phyloP scores from a whole-genome alignment of 1,140 invertebrate species.

The Chlorops oryzae region DNA sequence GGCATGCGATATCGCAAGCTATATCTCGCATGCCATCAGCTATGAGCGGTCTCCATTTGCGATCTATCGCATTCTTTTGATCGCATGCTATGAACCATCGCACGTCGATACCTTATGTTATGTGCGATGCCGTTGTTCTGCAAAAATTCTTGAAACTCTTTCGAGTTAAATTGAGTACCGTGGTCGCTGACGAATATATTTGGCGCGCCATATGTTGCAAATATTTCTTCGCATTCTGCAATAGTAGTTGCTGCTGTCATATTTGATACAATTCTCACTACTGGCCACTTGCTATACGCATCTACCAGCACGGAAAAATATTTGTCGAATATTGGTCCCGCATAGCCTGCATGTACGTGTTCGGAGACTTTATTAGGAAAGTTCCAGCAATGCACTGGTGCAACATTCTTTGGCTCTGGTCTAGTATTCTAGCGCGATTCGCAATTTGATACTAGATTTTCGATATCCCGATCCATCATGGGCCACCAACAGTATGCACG shows the following conservation, averaged over 20 bases:
- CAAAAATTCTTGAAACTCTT: neutral
- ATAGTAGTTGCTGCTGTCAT: conserved; percentile 1
- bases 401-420: conserved; percentile 28
- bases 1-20: too few species aligned
- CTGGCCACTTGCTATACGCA: too few species aligned
- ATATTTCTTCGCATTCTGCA: neutral
- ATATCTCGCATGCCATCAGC: too few species aligned
- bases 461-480: conserved; percentile 43
- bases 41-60: too few species aligned
- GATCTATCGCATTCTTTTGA: too few species aligned
- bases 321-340: conserved; percentile 2
- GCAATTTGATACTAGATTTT: conserved; percentile 18
- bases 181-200: neutral
- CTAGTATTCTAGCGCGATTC: conserved; percentile 13
- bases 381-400: neutral
- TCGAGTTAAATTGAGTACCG: neutral
- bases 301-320: too few species aligned
- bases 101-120: too few species aligned
- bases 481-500: conserved; percentile 42
- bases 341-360: conserved; percentile 1
- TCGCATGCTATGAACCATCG: too few species aligned
- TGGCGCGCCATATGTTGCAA: neutral
- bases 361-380: neutral
- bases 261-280: too few species aligned
- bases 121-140: conserved; percentile 24